These are phyloP conservation scores for Drosophila fuyamai DNA, from an alignment of 1,140 invertebrate genomes.

Conservation along the genomic window DNA sequence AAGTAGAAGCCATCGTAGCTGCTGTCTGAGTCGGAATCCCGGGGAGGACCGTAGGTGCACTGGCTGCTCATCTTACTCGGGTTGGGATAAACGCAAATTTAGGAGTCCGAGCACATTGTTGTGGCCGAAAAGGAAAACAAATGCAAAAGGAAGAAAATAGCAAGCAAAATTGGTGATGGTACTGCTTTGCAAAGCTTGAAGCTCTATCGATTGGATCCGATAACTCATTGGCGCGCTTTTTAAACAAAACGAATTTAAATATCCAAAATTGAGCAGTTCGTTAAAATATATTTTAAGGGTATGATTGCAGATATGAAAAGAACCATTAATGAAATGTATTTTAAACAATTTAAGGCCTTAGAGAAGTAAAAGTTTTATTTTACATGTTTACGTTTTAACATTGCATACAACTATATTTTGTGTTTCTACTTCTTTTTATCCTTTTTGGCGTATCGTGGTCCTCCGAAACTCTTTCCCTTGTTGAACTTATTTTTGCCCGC, in stretches of 20 bases:
- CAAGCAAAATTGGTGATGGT: not conserved
- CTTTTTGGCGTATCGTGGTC: constrained; percentile 77
- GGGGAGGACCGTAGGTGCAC: constrained; percentile 54
- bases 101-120: constrained; percentile 17
- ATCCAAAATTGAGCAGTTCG: not conserved
- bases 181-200: not conserved
- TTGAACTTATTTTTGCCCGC: constrained; percentile 84
- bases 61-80: constrained; percentile 26
- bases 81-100: constrained; percentile 5
- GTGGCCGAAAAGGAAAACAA: constrained; percentile 8
- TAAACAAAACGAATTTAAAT: not conserved
- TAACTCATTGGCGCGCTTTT: constrained; percentile 2
- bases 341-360: not conserved
- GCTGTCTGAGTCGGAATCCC: constrained; percentile 67
- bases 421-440: constrained; percentile 60
- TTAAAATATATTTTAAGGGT: no score
- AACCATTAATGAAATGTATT: not conserved
- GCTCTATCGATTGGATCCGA: not conserved
- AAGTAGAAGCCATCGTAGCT: constrained; percentile 80
- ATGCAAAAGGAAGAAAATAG: constrained; percentile 8
- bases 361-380: constrained; percentile 31
- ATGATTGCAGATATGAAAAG: no score
- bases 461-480: constrained; percentile 85
- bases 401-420: constrained; percentile 24
- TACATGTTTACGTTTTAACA: constrained; percentile 32